These are phyloP conservation scores for Labroides dimidiatus DNA, from an alignment of 2,797 vertebrate genomes.

Conservation along the genomic window DNA sequence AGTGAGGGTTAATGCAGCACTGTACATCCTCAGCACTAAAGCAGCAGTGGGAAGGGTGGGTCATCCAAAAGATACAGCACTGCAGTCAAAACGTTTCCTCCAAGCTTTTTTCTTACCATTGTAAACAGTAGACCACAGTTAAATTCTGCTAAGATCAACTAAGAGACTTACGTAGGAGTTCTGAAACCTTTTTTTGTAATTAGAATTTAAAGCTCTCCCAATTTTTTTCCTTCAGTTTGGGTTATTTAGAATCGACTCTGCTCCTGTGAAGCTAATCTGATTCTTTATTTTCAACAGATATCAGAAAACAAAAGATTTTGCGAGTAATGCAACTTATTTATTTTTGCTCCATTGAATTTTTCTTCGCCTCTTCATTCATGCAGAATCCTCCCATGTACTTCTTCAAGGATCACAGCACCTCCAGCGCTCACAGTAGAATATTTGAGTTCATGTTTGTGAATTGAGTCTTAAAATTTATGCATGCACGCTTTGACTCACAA, in stretches of 20 bases:
- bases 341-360: too few relatives aligned
- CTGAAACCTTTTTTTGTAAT: background rate
- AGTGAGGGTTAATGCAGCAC: slow-evolving; percentile 66
- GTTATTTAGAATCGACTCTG: background rate
- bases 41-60: slow-evolving; percentile 56
- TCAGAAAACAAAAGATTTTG: too few relatives aligned
- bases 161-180: background rate
- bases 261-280: background rate
- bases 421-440: background rate
- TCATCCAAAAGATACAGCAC: slow-evolving; percentile 38
- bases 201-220: too few relatives aligned
- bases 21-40: slow-evolving; percentile 56
- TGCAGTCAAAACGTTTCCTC: background rate
- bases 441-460: slow-evolving; percentile 1
- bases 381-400: background rate
- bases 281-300: too few relatives aligned
- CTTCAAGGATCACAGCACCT: background rate
- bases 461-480: background rate
- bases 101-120: background rate
- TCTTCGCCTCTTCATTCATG: background rate
- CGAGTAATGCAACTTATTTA: too few relatives aligned
- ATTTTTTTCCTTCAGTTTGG: background rate
- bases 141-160: background rate
- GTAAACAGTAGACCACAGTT: background rate
- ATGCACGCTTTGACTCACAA: slow-evolving; percentile 6